phyloP scores from a whole-genome alignment of 2,113 vertebrate species.

The Cyprinodon brontotheroides region DNA sequence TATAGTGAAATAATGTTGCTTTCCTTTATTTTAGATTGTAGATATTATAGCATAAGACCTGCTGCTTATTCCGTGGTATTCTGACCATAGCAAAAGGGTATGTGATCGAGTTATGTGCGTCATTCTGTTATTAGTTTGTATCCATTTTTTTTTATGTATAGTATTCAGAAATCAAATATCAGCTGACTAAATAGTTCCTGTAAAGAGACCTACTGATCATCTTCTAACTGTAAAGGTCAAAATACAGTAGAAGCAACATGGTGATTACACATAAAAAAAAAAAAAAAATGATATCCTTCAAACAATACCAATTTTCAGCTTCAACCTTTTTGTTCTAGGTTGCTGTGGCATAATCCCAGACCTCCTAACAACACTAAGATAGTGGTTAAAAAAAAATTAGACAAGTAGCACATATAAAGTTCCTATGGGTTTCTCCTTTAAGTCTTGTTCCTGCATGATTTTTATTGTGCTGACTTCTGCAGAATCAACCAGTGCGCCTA shows the following conservation, averaged over 20 bases:
- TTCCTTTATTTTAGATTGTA: slow-evolving; percentile 19
- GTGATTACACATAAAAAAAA: too few species aligned
- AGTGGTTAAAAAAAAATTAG: neutral
- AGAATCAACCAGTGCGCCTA: slow-evolving; percentile 29
- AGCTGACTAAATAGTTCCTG: too few species aligned
- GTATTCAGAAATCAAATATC: too few species aligned
- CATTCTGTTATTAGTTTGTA: too few species aligned
- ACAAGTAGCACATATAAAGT: slow-evolving; percentile 11
- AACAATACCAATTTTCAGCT: too few species aligned
- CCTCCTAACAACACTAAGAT: neutral
- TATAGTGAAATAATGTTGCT: slow-evolving; percentile 19
- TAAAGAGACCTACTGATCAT: neutral
- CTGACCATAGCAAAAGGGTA: too few species aligned
- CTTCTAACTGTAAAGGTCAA: neutral
- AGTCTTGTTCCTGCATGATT: slow-evolving; percentile 18
- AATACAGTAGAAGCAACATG: too few species aligned
- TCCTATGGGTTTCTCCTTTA: slow-evolving; percentile 14
- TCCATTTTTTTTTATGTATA: too few species aligned
- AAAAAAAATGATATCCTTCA: too few species aligned
- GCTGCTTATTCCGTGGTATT: too few species aligned
- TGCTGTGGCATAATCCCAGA: neutral
- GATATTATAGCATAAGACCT: neutral
- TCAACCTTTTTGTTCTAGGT: neutral
- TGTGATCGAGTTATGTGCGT: too few species aligned
- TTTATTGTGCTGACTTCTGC: slow-evolving; percentile 59